Percentiles rank a stretch among this genome's conserved stretches.
Conservation (phyloP, 2,113 vertebrate species). For the Rhabdomys dilectus region DNA sequence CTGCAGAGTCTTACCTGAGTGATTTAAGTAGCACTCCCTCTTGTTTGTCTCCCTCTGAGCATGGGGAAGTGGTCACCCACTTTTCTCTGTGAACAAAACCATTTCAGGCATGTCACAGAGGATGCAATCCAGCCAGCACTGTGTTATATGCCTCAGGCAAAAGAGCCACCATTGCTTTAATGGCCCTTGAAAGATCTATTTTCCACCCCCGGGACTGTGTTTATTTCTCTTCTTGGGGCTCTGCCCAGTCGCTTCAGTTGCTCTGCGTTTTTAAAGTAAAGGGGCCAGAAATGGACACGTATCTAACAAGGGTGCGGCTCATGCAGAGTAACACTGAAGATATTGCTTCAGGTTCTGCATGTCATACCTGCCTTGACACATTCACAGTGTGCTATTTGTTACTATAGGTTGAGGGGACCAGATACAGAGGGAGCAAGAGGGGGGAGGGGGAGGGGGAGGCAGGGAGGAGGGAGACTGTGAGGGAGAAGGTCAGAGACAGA, state of each 20-base stretch:
- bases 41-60: conserved; percentile 61
- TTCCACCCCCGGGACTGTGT: conserved; percentile 61
- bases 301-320: not conserved
- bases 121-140: not conserved
- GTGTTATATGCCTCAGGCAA: conserved; percentile 7
- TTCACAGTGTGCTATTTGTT: not conserved
- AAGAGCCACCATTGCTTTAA: conserved; percentile 48
- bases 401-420: not conserved
- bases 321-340: not conserved
- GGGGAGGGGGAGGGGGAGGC: no score
- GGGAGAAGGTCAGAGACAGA: not conserved
- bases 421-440: not conserved
- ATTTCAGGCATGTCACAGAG: not conserved
- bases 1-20: not conserved
- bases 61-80: conserved; percentile 42
- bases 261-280: conserved; percentile 47
- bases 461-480: no score
- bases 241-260: not conserved
- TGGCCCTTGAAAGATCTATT: conserved; percentile 39
- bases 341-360: not conserved
- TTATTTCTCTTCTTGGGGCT: conserved; percentile 40
- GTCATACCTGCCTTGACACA: conserved; percentile 20
- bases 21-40: conserved; percentile 69
- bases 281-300: conserved; percentile 7
- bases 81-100: conserved; percentile 41